Evolutionary conservation across 2,113 vertebrate genomes (phyloP).

Genomic region (Cisticola juncidis): DNA sequence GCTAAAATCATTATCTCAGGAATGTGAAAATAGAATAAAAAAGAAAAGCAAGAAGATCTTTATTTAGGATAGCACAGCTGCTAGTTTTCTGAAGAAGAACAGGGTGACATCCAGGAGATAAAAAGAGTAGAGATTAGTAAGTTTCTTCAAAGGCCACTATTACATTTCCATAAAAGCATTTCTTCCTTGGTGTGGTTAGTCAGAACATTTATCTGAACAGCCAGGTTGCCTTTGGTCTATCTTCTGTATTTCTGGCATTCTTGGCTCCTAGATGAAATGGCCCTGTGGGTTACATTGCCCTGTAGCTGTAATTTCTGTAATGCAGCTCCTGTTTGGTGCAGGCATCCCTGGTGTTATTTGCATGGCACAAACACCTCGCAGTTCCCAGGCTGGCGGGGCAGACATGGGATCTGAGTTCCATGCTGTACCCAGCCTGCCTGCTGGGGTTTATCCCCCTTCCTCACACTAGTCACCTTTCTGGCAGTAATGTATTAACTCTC

Average conservation of each 20-base stretch:
- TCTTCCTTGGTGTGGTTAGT: conserved; percentile 35
- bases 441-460: neutral
- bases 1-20: neutral
- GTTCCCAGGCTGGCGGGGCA: conserved; percentile 4
- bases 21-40: neutral
- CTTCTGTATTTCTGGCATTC: conserved; percentile 4
- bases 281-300: conserved; percentile 12
- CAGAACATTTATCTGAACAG: conserved; percentile 2
- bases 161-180: conserved; percentile 31
- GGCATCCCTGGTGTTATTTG: neutral
- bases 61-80: neutral
- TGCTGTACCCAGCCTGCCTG: neutral
- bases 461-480: neutral
- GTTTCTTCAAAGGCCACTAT: conserved; percentile 34
- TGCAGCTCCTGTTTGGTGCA: neutral
- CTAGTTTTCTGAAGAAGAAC: neutral
- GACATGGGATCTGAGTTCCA: neutral
- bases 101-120: neutral
- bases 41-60: neutral
- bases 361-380: neutral
- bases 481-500: neutral
- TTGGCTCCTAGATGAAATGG: conserved; percentile 34
- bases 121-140: neutral
- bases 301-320: conserved; percentile 33
- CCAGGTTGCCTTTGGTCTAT: conserved; percentile 25